These are phyloP conservation scores for Cephus cinctus DNA, from an alignment of 1,140 invertebrate genomes.

Conservation along the genomic window DNA sequence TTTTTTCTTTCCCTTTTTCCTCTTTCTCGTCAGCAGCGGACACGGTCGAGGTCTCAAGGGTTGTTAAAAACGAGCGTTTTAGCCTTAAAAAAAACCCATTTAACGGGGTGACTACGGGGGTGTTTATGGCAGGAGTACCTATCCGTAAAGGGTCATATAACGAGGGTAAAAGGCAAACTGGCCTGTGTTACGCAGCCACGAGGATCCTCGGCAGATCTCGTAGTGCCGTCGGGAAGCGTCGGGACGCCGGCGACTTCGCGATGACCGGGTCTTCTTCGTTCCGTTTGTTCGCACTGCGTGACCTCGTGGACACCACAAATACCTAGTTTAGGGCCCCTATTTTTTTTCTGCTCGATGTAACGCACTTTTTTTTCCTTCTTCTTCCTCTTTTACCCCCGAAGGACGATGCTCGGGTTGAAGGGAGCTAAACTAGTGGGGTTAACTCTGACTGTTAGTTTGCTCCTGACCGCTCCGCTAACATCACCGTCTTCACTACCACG, in stretches of 20 bases:
- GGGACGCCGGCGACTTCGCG: constrained; percentile 19
- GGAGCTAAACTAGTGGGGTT: constrained; percentile 37
- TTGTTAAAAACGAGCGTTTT: constrained; percentile 40
- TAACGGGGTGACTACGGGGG: constrained; percentile 41
- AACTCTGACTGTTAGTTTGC: constrained; percentile 43
- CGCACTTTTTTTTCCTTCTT: constrained; percentile 19
- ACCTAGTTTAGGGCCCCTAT: constrained; percentile 34
- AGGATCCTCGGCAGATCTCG: not conserved
- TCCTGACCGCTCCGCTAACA: constrained; percentile 31
- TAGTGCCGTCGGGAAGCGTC: not conserved
- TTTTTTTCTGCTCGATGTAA: constrained; percentile 20
- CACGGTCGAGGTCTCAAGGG: constrained; percentile 38
- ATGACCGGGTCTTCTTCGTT: constrained; percentile 23
- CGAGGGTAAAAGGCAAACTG: constrained; percentile 15
- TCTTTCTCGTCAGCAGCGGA: constrained; percentile 22
- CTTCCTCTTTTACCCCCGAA: constrained; percentile 19
- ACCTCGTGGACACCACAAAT: constrained; percentile 46
- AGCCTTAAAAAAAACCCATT: constrained; percentile 36
- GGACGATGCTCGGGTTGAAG: constrained; percentile 38
- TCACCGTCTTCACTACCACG: too few relatives aligned
- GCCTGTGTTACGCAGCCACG: constrained; percentile 7
- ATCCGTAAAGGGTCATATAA: constrained; percentile 20
- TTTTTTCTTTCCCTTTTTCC: too few relatives aligned
- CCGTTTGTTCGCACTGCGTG: constrained; percentile 10
- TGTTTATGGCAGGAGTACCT: constrained; percentile 40